phyloP scores from a whole-genome alignment of 2,797 vertebrate species.

The Enteromius argenteus region DNA sequence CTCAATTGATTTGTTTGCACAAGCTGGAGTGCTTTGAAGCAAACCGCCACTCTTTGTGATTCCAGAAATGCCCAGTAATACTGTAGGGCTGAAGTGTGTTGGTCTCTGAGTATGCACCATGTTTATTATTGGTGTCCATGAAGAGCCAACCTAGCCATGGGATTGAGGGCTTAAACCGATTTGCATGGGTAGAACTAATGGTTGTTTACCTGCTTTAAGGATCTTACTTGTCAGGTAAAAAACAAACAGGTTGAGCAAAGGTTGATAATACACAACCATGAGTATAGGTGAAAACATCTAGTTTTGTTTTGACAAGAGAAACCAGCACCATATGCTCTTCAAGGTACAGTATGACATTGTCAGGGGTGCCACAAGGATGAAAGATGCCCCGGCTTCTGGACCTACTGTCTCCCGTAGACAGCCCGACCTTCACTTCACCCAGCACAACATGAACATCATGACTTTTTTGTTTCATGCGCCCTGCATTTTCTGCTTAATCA shows the following conservation, averaged over 20 bases:
- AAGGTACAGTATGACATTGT: not conserved
- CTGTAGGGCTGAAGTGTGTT: slow-evolving; percentile 12
- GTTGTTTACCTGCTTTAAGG: slow-evolving; percentile 31
- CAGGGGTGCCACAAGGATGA: not conserved
- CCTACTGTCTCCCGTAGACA: slow-evolving; percentile 6
- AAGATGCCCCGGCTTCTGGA: not conserved
- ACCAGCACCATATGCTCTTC: not conserved
- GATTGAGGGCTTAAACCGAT: not conserved
- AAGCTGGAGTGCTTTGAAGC: slow-evolving; percentile 59
- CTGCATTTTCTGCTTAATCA: slow-evolving; percentile 8
- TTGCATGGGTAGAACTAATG: slow-evolving; percentile 27
- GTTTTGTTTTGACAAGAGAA: not conserved
- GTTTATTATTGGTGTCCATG: slow-evolving; percentile 48
- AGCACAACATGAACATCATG: not conserved
- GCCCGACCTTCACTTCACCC: not conserved
- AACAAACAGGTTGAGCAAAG: not conserved
- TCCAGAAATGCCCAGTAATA: slow-evolving; percentile 27
- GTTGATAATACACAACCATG: too few species aligned
- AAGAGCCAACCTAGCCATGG: not conserved
- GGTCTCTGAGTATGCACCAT: slow-evolving; percentile 16
- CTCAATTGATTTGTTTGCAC: slow-evolving; percentile 73
- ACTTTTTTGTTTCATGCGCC: not conserved
- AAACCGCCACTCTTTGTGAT: slow-evolving; percentile 59
- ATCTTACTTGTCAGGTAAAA: slow-evolving; percentile 1
- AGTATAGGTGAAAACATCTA: not conserved